These are phyloP conservation scores for Adoxophyes honmai DNA, from an alignment of 1,140 invertebrate species.

Conservation along the genomic window DNA sequence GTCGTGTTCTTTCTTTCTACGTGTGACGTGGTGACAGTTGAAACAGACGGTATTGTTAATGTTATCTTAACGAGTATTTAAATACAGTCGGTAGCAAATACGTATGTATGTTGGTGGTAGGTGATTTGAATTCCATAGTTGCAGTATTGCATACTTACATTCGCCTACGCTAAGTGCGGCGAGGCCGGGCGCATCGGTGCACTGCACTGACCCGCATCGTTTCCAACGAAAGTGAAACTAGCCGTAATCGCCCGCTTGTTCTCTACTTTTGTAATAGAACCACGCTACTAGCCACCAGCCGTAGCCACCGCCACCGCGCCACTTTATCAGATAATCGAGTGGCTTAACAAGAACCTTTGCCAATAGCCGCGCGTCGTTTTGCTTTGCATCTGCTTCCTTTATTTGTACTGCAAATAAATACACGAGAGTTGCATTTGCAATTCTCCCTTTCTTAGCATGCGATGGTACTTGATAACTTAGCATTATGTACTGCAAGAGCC, in stretches of 20 bases:
- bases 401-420: slow-evolving; percentile 6
- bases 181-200: slow-evolving; percentile 32
- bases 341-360: slow-evolving; percentile 17
- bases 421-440: slow-evolving; percentile 1
- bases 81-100: neutral
- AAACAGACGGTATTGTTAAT: neutral
- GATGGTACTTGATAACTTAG: neutral
- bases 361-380: slow-evolving; percentile 12
- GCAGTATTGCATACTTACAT: slow-evolving; percentile 5
- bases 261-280: slow-evolving; percentile 31
- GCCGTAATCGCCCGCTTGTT: slow-evolving; percentile 33
- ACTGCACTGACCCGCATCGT: slow-evolving; percentile 45
- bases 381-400: slow-evolving; percentile 11
- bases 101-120: neutral
- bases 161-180: slow-evolving; percentile 13
- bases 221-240: slow-evolving; percentile 58
- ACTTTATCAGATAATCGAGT: slow-evolving; percentile 26
- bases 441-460: neutral
- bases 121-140: slow-evolving; percentile 10
- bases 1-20: neutral
- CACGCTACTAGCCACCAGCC: slow-evolving; percentile 21
- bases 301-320: neutral
- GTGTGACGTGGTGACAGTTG: neutral
- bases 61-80: slow-evolving; percentile 3
- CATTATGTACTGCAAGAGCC: neutral